Evolutionary conservation across 2,113 vertebrate species (phyloP), one percentile per base, ranked within the genome.

Genomic region (Coturnix japonica): DNA sequence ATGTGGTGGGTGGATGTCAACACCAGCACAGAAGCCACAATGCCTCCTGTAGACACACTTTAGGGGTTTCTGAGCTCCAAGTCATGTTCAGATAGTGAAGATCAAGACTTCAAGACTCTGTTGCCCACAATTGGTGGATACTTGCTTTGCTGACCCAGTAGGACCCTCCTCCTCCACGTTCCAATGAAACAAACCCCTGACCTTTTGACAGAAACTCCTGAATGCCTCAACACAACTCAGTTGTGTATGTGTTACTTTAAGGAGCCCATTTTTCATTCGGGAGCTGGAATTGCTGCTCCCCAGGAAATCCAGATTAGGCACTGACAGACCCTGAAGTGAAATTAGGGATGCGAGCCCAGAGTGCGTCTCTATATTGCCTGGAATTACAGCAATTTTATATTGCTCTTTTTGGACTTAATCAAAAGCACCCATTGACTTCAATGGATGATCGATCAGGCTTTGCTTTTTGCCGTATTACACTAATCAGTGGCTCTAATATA

Each of bases 401-500:
- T 95, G 94, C 92, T 96, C 73, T 95, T 97, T 81, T 84, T 89
- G 86, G 77, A 76, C 71, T 91, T 94, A 76, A 94, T 91, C 94
- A 95, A 95, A 96, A 94, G 51, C 89, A 87, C n/a, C 47, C 89
- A 91, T 90, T 89, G 94, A 92, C 89, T 92, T 78, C 95, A 93
- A 91, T 81, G 85, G 87, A 77, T 91, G 76, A 94, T 94, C 47
- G 1, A 95, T 94, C 94, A 92, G 93, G 81, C 97, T 97, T 96
- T 96, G 95, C 96, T 97, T 97, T 97, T 94, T 95, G 91, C 92
- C 91, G 88, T 95, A 95, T 97, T 96, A 53, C 84, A 94, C 95
- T 95, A 96, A 93, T 96, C 97, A 97, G 97, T 97, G 96, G 89
- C 96, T 95, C 96, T 97, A 97, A 97, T 96, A 96, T 90, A 97